Evolutionary conservation across 2,113 vertebrate species (phyloP).

Genomic region (Gulo gulo): DNA sequence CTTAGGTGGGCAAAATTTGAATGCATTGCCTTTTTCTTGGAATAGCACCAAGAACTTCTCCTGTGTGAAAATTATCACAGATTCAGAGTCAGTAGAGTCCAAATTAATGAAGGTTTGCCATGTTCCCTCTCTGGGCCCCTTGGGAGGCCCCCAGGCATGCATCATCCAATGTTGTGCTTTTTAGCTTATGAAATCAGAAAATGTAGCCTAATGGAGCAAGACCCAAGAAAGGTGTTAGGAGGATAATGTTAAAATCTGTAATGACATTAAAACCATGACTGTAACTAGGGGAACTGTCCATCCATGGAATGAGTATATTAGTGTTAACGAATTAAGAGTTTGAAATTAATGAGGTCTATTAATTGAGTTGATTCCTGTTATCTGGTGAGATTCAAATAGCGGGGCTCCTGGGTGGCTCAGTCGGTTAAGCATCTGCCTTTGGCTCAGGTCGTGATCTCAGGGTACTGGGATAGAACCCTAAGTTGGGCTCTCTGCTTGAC

Average conservation of each 20-base stretch:
- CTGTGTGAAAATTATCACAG: background rate
- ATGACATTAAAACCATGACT: constrained; percentile 49
- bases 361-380: constrained; percentile 37
- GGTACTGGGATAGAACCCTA: background rate
- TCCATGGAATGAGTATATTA: constrained; percentile 38
- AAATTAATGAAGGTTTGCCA: constrained; percentile 3
- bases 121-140: constrained; percentile 13
- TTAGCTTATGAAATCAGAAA: constrained; percentile 37
- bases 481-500: background rate
- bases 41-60: background rate
- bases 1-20: background rate
- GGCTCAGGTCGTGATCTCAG: background rate
- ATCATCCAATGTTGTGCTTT: background rate
- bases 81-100: background rate
- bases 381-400: constrained; percentile 52
- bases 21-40: background rate
- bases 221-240: constrained; percentile 34
- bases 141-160: background rate
- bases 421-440: background rate
- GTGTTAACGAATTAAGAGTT: constrained; percentile 50
- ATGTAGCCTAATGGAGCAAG: background rate
- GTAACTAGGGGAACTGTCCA: constrained; percentile 30
- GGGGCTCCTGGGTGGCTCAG: background rate
- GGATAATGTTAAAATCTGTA: constrained; percentile 44
- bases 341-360: constrained; percentile 56